Conservation (phyloP, 2,797 vertebrate genomes). For the Enteromius paludinosus region DNA sequence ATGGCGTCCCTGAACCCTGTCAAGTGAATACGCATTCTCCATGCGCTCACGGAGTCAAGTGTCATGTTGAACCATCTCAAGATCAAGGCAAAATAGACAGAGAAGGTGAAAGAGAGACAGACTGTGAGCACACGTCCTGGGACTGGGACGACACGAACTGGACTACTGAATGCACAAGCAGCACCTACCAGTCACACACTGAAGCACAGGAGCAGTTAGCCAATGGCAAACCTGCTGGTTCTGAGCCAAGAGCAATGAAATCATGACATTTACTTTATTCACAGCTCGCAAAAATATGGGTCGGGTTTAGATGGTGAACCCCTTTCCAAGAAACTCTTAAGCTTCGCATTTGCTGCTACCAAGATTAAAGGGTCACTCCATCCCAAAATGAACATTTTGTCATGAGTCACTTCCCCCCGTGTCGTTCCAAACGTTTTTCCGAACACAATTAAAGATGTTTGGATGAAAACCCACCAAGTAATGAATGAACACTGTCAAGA, state of each 20-base stretch:
- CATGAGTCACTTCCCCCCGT: too few species aligned
- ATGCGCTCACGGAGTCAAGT: conserved; percentile 14
- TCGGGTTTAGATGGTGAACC: background rate
- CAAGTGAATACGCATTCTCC: conserved; percentile 25
- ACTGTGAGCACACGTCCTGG: conserved; percentile 70
- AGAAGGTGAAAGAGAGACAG: conserved; percentile 46
- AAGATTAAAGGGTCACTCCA: background rate
- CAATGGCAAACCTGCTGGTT: conserved; percentile 38
- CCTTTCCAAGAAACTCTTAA: background rate
- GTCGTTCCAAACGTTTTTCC: too few species aligned
- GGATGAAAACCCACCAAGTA: too few species aligned
- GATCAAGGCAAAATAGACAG: conserved; percentile 41
- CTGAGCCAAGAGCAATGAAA: conserved; percentile 33
- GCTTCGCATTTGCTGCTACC: conserved; percentile 48
- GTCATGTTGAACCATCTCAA: background rate
- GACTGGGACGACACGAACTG: conserved; percentile 76
- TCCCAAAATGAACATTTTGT: too few species aligned
- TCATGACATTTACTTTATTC: conserved; percentile 50
- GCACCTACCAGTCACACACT: conserved; percentile 55
- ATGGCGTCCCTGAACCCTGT: conserved; percentile 45
- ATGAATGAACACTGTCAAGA: too few species aligned
- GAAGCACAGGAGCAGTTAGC: conserved; percentile 63
- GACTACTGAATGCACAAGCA: conserved; percentile 65
- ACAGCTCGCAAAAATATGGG: conserved; percentile 15
- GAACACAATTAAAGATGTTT: too few species aligned